Percentiles rank a stretch among this genome's conserved stretches.
Evolutionary conservation across 2,797 vertebrate genomes (phyloP).

Genomic region (Hozukius guyotensis): DNA sequence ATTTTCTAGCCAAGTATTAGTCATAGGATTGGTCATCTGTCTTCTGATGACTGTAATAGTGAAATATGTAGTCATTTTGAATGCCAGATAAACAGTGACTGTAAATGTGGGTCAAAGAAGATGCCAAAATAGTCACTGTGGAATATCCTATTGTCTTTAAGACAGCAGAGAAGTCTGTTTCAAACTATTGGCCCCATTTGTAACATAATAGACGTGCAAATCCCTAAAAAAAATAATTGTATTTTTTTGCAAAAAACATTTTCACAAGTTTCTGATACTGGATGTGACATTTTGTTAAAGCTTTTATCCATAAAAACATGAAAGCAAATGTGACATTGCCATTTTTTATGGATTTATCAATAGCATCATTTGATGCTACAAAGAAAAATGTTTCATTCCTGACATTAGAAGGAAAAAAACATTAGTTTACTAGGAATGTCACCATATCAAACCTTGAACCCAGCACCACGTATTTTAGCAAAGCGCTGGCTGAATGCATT

Average conservation of each 20-base stretch:
- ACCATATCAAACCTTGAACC: constrained; percentile 4
- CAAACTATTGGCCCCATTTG: background rate
- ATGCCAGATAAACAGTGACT: background rate
- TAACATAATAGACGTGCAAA: background rate
- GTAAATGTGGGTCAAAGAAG: constrained; percentile 1
- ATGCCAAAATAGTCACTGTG: background rate
- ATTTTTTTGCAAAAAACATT: background rate
- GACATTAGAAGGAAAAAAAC: background rate
- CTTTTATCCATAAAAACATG: background rate
- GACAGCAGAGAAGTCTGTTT: background rate
- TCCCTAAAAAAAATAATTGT: background rate
- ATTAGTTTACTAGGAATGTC: background rate
- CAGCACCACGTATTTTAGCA: background rate
- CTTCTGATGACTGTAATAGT: background rate
- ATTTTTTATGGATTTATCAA: background rate
- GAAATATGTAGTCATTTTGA: constrained; percentile 1
- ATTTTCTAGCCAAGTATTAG: background rate
- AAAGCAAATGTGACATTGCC: background rate
- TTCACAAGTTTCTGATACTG: background rate
- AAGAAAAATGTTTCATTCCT: background rate
- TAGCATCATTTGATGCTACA: background rate
- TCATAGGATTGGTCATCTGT: background rate
- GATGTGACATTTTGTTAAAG: background rate
- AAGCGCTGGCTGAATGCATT: constrained; percentile 17
- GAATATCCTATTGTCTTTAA: background rate